Evolutionary conservation across 2,888 invertebrate genomes (phyloP).

Genomic region (Chrysodeixis includens): DNA sequence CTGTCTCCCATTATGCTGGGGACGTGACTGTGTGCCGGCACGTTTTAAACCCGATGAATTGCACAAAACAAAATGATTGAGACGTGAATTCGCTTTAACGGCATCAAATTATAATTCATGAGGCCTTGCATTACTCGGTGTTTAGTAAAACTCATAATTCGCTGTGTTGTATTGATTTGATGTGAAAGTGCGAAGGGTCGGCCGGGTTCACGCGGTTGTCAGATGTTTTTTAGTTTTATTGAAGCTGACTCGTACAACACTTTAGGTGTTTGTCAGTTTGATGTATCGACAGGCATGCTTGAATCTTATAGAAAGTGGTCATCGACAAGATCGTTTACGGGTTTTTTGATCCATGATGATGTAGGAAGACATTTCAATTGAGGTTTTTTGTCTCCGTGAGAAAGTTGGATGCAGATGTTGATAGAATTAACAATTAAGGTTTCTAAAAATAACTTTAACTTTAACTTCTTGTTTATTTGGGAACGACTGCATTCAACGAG

Average conservation of each 20-base stretch:
- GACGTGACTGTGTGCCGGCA: constrained; percentile 48
- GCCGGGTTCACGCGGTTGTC: constrained; percentile 69
- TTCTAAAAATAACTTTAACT: not conserved
- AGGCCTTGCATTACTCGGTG: constrained; percentile 39
- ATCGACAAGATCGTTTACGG: constrained; percentile 7
- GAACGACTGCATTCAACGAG: not conserved
- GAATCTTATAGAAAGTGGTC: constrained; percentile 17
- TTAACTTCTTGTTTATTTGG: not conserved
- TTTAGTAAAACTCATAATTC: constrained; percentile 67
- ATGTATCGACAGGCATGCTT: constrained; percentile 65
- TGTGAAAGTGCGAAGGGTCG: constrained; percentile 78
- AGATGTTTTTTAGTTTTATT: constrained; percentile 65
- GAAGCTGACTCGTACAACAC: constrained; percentile 52
- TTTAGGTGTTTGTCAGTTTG: constrained; percentile 65
- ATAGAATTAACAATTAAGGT: not conserved
- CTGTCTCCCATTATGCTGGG: constrained; percentile 21
- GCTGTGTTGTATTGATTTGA: constrained; percentile 64
- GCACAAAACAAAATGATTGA: constrained; percentile 69
- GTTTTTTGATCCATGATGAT: not conserved
- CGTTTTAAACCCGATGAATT: constrained; percentile 62
- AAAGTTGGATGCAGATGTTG: not conserved
- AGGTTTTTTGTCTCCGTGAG: not conserved
- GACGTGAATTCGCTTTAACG: constrained; percentile 63
- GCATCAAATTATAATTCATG: constrained; percentile 66
- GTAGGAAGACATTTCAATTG: constrained; percentile 1